Conservation (phyloP, 2,113 vertebrate species). For the Melanerpes formicivorus region DNA sequence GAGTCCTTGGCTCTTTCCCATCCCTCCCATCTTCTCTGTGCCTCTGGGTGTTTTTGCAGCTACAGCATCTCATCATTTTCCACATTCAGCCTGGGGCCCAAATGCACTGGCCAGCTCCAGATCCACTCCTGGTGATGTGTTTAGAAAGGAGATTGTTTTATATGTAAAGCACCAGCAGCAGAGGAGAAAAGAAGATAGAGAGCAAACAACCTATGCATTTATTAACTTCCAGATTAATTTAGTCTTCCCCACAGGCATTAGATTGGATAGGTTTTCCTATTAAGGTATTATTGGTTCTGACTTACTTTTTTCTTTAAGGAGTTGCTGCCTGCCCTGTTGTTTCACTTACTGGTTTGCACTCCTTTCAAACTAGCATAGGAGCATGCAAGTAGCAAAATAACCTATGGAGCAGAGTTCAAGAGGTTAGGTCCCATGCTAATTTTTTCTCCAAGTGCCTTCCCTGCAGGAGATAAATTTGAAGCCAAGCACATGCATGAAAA, state of each 20-base stretch:
- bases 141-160: not conserved
- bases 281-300: not conserved
- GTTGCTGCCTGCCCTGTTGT: not conserved
- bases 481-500: not conserved
- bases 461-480: not conserved
- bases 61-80: not conserved
- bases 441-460: not conserved
- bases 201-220: not conserved
- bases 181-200: not conserved
- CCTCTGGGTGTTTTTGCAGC: not conserved
- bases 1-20: not conserved
- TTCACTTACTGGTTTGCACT: not conserved
- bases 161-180: not conserved
- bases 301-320: not conserved
- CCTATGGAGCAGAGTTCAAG: no score
- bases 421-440: not conserved
- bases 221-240: not conserved
- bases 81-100: not conserved
- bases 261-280: not conserved
- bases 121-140: not conserved
- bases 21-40: not conserved
- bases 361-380: not conserved
- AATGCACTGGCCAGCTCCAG: not conserved
- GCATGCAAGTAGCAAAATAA: not conserved
- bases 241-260: not conserved